Base-by-base conservation (phyloP, 2,797 vertebrate species). In the Cossypha niveicapilla region DNA sequence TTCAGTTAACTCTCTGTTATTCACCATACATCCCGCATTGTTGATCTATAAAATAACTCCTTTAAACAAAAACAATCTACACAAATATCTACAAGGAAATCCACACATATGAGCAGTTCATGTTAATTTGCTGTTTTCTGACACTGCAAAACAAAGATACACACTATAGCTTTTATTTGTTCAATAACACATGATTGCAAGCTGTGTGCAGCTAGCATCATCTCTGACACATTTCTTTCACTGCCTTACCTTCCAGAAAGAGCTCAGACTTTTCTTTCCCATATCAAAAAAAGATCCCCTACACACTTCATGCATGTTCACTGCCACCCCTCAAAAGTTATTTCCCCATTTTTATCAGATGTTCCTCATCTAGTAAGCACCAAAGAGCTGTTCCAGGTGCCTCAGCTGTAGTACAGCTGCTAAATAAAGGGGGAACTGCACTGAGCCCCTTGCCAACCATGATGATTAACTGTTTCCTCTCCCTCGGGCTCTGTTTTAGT, bases 21-120 rank as follows among this genome's bases (percentile, higher is more conserved):
- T 98, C 78, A 98, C 97, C 98, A 99, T 98, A 51, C 98, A 99
- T 23, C 98, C 98, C 1, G 98, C 98, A 37, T 99, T 99, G 96
- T 98, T 99, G 83, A 99, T 97, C 98, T 98, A 95, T 21, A 96
- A 94, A 72, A 92, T 3, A 91, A 30, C 34, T 68, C 35, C 41
- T 63, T 48, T 89, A 50, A 91, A 90, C 56, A 81, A 86, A 88
- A 96, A 45, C 16, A 42, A 86, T 42, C 61, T 60, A 78, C 51
- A 57, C 51, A 60, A 32, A 19, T 28, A 58, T 10, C 45, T 50
- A 62, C 65, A 60, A 42, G 42, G 18, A 89, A 67, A 63, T 11
- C 5, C 19, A 77, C 8, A 37, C 3, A 34, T 2, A 50, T 7
- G 57, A 80, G 53, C 47, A 65, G 32, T 8, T 30, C 28, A 16